Evolutionary conservation across 2,113 vertebrate species (phyloP).

Genomic region (Mesitornis unicolor): DNA sequence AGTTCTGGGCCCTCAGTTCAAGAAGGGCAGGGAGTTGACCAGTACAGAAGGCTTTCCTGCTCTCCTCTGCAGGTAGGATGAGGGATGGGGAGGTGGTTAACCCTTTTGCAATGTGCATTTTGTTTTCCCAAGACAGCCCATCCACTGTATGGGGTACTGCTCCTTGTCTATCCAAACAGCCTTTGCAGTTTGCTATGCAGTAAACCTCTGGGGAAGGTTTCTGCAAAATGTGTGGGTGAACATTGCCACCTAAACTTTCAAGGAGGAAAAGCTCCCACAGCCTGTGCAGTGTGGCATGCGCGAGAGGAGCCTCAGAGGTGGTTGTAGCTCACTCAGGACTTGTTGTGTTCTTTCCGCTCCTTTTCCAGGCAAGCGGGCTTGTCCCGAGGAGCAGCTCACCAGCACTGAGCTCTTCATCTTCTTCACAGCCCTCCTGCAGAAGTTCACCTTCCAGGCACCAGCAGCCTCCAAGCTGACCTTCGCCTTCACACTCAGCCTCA

Average conservation of each 20-base stretch:
- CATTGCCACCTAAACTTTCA: conserved; percentile 65
- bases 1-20: too few relatives aligned
- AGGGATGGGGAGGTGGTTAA: background rate
- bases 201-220: conserved; percentile 11
- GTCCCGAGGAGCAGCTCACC: conserved; percentile 78
- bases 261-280: conserved; percentile 41
- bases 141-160: background rate
- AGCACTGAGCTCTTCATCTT: conserved; percentile 83
- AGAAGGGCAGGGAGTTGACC: too few relatives aligned
- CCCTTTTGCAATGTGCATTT: background rate
- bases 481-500: conserved; percentile 72
- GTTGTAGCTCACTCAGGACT: rapidly evolving
- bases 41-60: conserved; percentile 83
- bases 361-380: conserved; percentile 76
- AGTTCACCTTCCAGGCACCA: conserved; percentile 66
- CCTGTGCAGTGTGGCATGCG: rapidly evolving
- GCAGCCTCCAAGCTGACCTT: conserved; percentile 27
- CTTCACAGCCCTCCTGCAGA: conserved; percentile 75
- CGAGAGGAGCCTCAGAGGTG: background rate
- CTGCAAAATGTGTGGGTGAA: conserved; percentile 57
- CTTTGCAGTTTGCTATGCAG: background rate
- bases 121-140: background rate
- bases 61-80: conserved; percentile 84
- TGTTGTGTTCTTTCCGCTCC: background rate
- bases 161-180: background rate